Percentiles rank a stretch among this genome's conserved stretches.
These are phyloP conservation scores for Halcyon malimbica DNA, from an alignment of 2,113 vertebrate species.

Conservation along the genomic window DNA sequence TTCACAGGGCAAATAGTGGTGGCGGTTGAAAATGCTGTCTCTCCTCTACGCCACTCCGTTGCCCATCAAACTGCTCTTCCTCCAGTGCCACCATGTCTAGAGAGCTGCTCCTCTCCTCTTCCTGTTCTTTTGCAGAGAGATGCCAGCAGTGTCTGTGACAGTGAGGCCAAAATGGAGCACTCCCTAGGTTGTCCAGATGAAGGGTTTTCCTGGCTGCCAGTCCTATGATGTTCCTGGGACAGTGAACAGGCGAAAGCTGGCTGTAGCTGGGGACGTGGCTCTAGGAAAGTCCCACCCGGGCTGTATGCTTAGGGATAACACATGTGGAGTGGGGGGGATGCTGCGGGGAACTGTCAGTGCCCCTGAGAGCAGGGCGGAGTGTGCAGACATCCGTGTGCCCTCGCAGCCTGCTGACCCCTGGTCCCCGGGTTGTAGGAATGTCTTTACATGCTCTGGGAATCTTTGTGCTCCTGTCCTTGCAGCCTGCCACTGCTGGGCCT, in stretches of 20 bases:
- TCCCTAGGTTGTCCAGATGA: accelerated
- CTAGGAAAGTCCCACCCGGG: too few relatives aligned
- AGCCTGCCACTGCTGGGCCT: background rate
- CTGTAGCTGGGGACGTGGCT: background rate
- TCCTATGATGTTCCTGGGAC: background rate
- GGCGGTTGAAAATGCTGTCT: background rate
- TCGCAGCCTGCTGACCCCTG: background rate
- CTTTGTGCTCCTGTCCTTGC: conserved; percentile 2
- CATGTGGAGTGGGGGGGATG: accelerated
- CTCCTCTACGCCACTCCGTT: accelerated
- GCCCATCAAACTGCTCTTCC: background rate
- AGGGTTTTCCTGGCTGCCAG: background rate
- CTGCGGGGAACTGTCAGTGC: background rate
- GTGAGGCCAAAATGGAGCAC: accelerated
- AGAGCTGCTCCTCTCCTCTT: background rate
- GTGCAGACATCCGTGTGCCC: background rate
- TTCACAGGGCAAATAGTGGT: background rate
- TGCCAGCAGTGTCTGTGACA: background rate
- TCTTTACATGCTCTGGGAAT: background rate
- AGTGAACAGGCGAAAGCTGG: background rate
- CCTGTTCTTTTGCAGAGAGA: background rate
- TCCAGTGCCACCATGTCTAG: background rate
- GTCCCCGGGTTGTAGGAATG: background rate
- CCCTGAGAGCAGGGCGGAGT: background rate
- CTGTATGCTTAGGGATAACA: accelerated